Evolutionary conservation across 1,140 invertebrate genomes (phyloP).

Genomic region (Liolophura sinensis): DNA sequence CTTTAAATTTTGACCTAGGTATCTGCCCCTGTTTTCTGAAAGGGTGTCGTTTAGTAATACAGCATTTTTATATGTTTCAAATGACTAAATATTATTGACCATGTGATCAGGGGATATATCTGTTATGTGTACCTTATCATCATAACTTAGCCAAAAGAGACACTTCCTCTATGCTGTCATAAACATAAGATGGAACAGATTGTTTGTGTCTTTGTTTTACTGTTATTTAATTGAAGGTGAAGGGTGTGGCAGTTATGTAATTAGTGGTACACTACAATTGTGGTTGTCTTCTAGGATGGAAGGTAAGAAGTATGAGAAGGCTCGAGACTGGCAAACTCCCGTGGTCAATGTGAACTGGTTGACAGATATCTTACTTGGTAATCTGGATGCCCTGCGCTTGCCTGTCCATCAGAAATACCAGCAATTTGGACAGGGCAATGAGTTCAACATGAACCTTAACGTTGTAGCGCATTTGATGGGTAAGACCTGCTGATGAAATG

Average conservation of each 20-base stretch:
- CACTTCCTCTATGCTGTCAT: too few relatives aligned
- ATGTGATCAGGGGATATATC: too few relatives aligned
- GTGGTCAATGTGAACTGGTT: slow-evolving; percentile 93
- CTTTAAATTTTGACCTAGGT: too few relatives aligned
- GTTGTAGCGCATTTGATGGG: slow-evolving; percentile 88
- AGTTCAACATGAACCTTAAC: slow-evolving; percentile 85
- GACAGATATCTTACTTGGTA: slow-evolving; percentile 89
- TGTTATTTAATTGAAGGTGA: not conserved
- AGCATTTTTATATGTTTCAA: too few relatives aligned
- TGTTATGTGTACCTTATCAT: too few relatives aligned
- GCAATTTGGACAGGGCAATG: slow-evolving; percentile 77
- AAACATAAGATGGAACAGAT: too few relatives aligned
- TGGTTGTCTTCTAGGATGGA: slow-evolving; percentile 67
- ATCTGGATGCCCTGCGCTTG: slow-evolving; percentile 74
- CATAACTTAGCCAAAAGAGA: too few relatives aligned
- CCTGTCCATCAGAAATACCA: slow-evolving; percentile 85
- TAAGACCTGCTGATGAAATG: slow-evolving; percentile 59
- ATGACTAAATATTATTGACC: too few relatives aligned
- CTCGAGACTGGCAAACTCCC: slow-evolving; percentile 81
- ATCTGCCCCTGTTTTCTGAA: too few relatives aligned
- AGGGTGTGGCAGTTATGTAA: not conserved
- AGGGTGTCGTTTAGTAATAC: too few relatives aligned
- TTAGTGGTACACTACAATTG: too few relatives aligned
- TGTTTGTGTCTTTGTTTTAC: not conserved
- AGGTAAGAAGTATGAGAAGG: slow-evolving; percentile 85